These are phyloP conservation scores for Scalopus aquaticus DNA, from an alignment of 2,113 vertebrate species.

Conservation along the genomic window DNA sequence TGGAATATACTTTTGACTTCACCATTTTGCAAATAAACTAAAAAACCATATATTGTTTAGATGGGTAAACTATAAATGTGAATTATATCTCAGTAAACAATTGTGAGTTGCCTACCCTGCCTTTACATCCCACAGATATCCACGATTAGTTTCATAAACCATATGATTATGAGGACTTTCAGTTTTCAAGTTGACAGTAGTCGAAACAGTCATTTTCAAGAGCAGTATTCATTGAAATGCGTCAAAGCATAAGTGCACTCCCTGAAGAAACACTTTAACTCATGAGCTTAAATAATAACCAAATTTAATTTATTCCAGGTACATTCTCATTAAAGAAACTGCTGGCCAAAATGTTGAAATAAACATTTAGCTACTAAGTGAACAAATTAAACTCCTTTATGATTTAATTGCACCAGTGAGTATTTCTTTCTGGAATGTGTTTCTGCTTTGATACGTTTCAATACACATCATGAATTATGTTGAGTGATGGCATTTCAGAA, in stretches of 20 bases:
- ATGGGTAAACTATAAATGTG: background rate
- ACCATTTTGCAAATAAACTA: background rate
- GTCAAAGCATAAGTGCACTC: constrained; percentile 66
- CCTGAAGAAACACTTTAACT: constrained; percentile 74
- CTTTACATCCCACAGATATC: background rate
- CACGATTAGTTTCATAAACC: constrained; percentile 43
- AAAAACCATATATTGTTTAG: background rate
- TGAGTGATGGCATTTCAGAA: constrained; percentile 80
- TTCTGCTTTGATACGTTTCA: constrained; percentile 80
- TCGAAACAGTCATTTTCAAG: constrained; percentile 51
- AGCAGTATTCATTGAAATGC: constrained; percentile 56
- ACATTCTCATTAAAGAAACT: constrained; percentile 73
- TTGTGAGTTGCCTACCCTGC: background rate
- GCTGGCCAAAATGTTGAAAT: constrained; percentile 77
- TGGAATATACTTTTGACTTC: background rate
- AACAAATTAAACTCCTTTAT: constrained; percentile 64
- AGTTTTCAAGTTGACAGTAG: constrained; percentile 51
- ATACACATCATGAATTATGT: constrained; percentile 79
- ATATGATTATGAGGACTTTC: constrained; percentile 26
- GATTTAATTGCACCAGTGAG: constrained; percentile 79
- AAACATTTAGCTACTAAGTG: constrained; percentile 77
- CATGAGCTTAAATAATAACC: constrained; percentile 74
- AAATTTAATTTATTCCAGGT: constrained; percentile 79
- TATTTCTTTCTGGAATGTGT: constrained; percentile 79
- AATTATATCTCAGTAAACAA: constrained; percentile 49